Evolutionary conservation across 2,888 invertebrate genomes (phyloP), one percentile per base, ranked within the genome.

Genomic region (Andrena camellia): DNA sequence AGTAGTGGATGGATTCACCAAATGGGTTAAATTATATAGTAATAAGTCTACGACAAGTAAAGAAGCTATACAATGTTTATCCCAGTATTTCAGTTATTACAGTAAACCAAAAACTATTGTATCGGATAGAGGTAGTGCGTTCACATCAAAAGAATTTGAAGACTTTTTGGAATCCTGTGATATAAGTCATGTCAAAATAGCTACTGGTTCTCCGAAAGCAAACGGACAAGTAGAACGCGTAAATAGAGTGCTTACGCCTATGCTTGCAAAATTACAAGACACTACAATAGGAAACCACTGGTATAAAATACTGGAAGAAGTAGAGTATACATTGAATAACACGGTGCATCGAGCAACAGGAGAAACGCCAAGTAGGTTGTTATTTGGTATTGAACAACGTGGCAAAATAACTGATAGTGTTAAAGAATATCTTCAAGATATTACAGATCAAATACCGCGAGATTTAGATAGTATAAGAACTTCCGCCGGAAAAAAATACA

Each of bases 301-400:
- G 71, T 50, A 67, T 52, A 13, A 26, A 29, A 68, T 67, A 2
- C 33, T 82, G 17, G 8, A 2, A 1, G 52, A 62, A 0, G 63
- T 73, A 6, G 78, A 82, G 31, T 75, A 52, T 57, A 70, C 78
- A 0, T 26, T 78, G 2, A 82, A 78, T 63, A 75, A 82, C 57
- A 71, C 29, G 1, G 8, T 78, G 17, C 67, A 75, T 60, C 23
- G 72, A 13, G 48, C 75, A 2, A 78, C 31, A 1, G 71, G 71
- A n/a, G 71, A 75, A 29, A 75, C 68, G 0, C 78, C 82, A 1
- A 54, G 60, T 3, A 33, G 59, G 57, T 33, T 78, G 23, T 31
- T 78, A 4, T 82, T 78, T 29, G 75, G 78, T 1, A 23, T 54
- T 1, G 59, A 78, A 20, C 75, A 82, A 10, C 2, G 48, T 42